phyloP scores from a whole-genome alignment of 2,888 invertebrate genomes.

The Camponotus fellah region DNA sequence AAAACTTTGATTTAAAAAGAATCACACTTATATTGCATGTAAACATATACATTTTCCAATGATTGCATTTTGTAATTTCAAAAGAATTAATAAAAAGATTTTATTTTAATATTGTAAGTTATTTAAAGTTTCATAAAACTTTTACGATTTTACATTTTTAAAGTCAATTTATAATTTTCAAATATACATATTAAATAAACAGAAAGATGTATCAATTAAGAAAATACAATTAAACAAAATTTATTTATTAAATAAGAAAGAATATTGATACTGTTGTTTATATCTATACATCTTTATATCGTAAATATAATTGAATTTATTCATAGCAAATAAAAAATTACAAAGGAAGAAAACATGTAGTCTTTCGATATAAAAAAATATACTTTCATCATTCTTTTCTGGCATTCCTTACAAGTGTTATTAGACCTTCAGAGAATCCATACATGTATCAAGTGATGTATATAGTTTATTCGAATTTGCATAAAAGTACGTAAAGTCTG shows the following conservation, averaged over 20 bases:
- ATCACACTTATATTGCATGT: neutral
- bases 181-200: neutral
- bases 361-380: neutral
- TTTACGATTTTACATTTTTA: neutral
- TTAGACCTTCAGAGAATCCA: neutral
- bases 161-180: neutral
- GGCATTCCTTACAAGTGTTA: neutral
- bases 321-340: conserved; percentile 1
- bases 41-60: neutral
- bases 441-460: neutral
- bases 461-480: neutral
- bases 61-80: neutral
- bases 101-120: neutral
- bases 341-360: neutral
- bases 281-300: neutral
- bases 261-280: neutral
- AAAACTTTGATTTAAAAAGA: neutral
- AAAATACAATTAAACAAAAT: neutral
- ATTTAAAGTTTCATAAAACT: neutral
- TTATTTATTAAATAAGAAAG: neutral
- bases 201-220: neutral
- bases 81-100: conserved; percentile 8
- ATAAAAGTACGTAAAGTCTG: neutral
- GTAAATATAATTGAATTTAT: neutral
- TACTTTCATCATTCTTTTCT: neutral